Evolutionary conservation across 2,888 invertebrate genomes (phyloP), one percentile per base, ranked within the genome.

Genomic region (Stratiomys singularior): DNA sequence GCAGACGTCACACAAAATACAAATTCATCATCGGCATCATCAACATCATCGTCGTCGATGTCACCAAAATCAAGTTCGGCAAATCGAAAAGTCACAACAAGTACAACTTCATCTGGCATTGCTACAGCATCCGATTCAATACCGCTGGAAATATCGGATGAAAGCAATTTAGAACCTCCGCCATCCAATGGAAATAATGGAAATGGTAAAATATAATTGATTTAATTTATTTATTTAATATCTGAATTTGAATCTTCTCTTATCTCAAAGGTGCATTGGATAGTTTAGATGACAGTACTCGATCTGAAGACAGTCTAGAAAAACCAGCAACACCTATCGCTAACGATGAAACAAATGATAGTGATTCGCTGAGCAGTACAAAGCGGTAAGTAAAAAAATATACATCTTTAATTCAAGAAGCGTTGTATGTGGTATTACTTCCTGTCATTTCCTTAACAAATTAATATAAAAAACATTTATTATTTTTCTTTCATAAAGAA

Each of bases 81-180:
- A 9, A 23, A 21, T 67, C 44, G 44, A 30, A 47, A 60, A 37
- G 47, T 60, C 27, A 74, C 64, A 77, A 44, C 66, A 2, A 77
- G 71, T 21, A 77, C 67, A 25, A 84, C 84, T 76, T 37, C 30
- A 21, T 52, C 76, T 13, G 78, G 13, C 27, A 56, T 85, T 89
- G 87, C 85, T 89, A 86, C 83, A 9, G 89, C 83, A 85, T 88
- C 85, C 15, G 83, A 88, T 79, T 87, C 77, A 83, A 13, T 72
- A 74, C 80, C 80, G 44, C 78, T 81, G 13, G 82, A 87, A 80
- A 87, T 87, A 79, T 92, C 92, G 69, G 94, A 95, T 85, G 94
- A 95, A 86, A 94, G 94, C 85, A 94, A 94, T 87, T 91, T 93
- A 81, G 94, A 93, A 85, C 91, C 93, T 81, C 89, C 92, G 81